Base-by-base conservation (phyloP, 1,140 invertebrate genomes). In the Rhyzopertha dominica region DNA sequence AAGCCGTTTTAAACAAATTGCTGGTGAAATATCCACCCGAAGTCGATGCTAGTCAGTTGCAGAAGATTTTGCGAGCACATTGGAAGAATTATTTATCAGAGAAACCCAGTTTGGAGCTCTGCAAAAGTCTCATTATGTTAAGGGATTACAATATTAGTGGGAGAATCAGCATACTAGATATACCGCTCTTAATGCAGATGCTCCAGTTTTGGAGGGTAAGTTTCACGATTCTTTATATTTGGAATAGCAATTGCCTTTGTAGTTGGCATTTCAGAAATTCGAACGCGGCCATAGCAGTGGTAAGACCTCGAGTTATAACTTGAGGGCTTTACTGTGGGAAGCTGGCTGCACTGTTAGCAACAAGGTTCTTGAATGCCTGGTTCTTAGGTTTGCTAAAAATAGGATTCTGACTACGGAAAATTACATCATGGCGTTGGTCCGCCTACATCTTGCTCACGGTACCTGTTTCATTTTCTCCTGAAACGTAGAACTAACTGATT, bases 371-470 rank as follows among this genome's bases (percentile, higher is more conserved):
- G 83, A 85, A 72, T 82, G 81, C 65, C 63, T 84, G 12, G 78
- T 84, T 28, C 65, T 84, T 20, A 63, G 82, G 47, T 84, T 81
- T 69, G 74, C 81, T 10, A 78, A 78, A 59, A 78, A 78, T 62
- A 67, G 68, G 37, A 56, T 74, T 13, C 62, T 85, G 2, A 72
- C 77, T 4, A 72, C 78, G 1, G 81, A 82, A 66, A 74, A 76
- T 48, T 84, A 80, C 63, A 61, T 84, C 10, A 74, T 83, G 72
- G 80, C 81, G 20, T 75, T 85, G 67, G 78, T 84, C 14, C 66
- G 81, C 30, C 70, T 86, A 26, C 81, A 85, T 65, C 70, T 86
- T 32, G 80, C 82, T 20, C 82, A 86, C 65, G 82, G 82, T 84
- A 69, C 63, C 64, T 47, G 9, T 13, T 10, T 22, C 9, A 26